Evolutionary conservation across 2,797 vertebrate genomes (phyloP).

Genomic region (Synanceia verrucosa): DNA sequence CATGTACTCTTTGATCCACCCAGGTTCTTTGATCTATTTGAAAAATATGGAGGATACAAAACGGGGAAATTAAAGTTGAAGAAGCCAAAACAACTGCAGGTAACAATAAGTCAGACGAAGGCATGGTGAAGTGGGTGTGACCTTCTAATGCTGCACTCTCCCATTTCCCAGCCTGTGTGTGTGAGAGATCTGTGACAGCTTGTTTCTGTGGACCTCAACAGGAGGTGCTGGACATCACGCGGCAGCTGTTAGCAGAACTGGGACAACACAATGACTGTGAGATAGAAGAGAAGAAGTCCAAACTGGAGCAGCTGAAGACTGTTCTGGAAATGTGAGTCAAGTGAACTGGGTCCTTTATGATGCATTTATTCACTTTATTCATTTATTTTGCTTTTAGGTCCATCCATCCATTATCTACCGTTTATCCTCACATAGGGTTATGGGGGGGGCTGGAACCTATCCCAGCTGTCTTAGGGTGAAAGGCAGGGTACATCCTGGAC

Average conservation of each 20-base stretch:
- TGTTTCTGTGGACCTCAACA: conserved; percentile 62
- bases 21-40: conserved; percentile 97
- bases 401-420: no score
- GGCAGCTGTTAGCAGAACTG: conserved; percentile 90
- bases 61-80: conserved; percentile 97
- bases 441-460: no score
- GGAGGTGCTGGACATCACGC: conserved; percentile 98
- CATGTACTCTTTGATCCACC: not conserved
- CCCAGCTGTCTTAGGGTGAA: no score
- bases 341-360: conserved; percentile 42
- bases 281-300: conserved; percentile 95
- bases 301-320: conserved; percentile 97
- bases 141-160: not conserved
- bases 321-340: conserved; percentile 96
- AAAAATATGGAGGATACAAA: conserved; percentile 97
- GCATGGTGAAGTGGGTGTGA: not conserved
- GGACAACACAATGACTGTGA: conserved; percentile 90
- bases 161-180: not conserved
- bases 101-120: conserved; percentile 55
- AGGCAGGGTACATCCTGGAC: no score
- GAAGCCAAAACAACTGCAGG: conserved; percentile 97
- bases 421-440: no score
- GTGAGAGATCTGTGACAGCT: not conserved
- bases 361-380: no score
- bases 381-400: no score